Conservation (phyloP, 1,140 invertebrate genomes). For the Leptinotarsa defecta region DNA sequence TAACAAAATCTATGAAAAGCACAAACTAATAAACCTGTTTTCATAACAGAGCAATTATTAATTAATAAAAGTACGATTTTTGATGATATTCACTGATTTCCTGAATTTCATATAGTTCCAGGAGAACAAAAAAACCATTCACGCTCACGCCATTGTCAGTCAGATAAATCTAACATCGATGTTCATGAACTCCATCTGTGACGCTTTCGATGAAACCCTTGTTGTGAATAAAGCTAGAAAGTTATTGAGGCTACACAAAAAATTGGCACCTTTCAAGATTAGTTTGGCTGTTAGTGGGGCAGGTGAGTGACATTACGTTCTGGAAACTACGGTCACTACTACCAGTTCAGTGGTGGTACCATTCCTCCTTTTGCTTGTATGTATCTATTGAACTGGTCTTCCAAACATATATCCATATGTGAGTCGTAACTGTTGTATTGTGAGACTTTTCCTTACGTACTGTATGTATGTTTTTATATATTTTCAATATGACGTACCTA, state of each 20-base stretch:
- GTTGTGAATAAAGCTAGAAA: conserved; percentile 47
- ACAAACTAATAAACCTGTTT: no score
- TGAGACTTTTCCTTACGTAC: no score
- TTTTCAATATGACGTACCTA: no score
- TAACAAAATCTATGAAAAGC: no score
- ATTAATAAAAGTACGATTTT: neutral
- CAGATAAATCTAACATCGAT: conserved; percentile 63
- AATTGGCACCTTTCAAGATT: conserved; percentile 75
- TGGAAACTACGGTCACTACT: neutral
- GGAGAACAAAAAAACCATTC: conserved; percentile 53
- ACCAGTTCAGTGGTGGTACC: neutral
- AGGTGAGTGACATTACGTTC: conserved; percentile 49
- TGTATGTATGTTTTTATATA: no score
- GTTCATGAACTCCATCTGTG: conserved; percentile 65
- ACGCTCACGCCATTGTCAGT: conserved; percentile 58
- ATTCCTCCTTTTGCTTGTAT: neutral
- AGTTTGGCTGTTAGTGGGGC: conserved; percentile 60
- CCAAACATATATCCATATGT: no score
- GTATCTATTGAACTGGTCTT: neutral
- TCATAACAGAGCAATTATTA: neutral
- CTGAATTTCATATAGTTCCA: conserved; percentile 56
- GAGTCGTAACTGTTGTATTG: no score
- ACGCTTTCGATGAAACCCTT: conserved; percentile 60
- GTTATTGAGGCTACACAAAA: conserved; percentile 68
- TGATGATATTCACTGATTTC: conserved; percentile 7